Evolutionary conservation across 2,797 vertebrate genomes (phyloP).

Genomic region (Enteromius trimaculatus): DNA sequence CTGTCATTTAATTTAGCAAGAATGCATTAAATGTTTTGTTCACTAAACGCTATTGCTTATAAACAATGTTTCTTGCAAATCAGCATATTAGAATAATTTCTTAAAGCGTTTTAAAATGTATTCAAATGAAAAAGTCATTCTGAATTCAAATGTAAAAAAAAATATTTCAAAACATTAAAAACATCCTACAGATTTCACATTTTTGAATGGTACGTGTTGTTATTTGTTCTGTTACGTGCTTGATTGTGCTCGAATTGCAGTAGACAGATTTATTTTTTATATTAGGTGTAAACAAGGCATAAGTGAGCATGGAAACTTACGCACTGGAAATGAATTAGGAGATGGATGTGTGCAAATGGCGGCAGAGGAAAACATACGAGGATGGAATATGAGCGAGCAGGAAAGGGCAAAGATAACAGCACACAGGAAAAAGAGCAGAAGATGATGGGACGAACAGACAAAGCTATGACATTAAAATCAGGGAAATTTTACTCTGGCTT

Average conservation of each 20-base stretch:
- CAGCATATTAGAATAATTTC: neutral
- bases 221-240: neutral
- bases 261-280: conserved; percentile 1
- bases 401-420: conserved; percentile 48
- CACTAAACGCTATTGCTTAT: neutral
- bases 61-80: neutral
- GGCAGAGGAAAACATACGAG: conserved; percentile 30
- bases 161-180: neutral
- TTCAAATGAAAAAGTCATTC: neutral
- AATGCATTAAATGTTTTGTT: neutral
- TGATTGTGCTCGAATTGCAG: neutral
- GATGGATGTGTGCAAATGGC: conserved; percentile 14
- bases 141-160: too few species aligned
- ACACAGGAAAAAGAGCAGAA: conserved; percentile 40
- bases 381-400: conserved; percentile 53
- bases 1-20: neutral
- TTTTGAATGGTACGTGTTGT: neutral
- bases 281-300: neutral
- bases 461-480: conserved; percentile 15
- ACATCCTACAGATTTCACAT: neutral
- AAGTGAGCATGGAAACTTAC: neutral
- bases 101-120: neutral
- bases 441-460: conserved; percentile 14
- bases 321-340: neutral
- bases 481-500: neutral